Percentiles rank a stretch among this genome's conserved stretches.
phyloP scores from a whole-genome alignment of 2,797 vertebrate species.

The Hemibagrus guttatus region DNA sequence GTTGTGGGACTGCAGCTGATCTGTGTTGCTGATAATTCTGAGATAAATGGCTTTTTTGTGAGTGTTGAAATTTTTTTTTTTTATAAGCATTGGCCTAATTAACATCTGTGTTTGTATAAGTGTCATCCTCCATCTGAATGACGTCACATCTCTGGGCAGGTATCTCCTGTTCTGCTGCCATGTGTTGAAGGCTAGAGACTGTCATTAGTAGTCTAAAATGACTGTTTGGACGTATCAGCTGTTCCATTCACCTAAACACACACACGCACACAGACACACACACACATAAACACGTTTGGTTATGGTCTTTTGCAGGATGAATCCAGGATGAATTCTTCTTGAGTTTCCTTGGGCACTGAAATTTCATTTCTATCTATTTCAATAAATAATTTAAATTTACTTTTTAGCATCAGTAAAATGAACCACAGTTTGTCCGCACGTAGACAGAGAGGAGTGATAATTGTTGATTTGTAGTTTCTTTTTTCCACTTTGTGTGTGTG shows the following conservation, averaged over 20 bases:
- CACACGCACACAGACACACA: conserved; percentile 8
- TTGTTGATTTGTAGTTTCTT: background rate
- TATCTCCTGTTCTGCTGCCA: conserved; percentile 24
- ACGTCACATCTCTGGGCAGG: conserved; percentile 28
- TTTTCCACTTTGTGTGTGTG: conserved; percentile 14
- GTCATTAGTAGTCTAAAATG: conserved; percentile 55
- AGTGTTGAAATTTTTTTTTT: background rate
- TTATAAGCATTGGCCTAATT: background rate
- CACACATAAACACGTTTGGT: background rate
- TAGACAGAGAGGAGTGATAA: no score
- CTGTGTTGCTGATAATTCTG: background rate
- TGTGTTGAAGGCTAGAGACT: conserved; percentile 28
- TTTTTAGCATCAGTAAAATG: background rate
- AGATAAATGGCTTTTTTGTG: conserved; percentile 13
- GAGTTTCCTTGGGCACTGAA: background rate
- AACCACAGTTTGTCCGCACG: no score
- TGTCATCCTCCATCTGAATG: conserved; percentile 17
- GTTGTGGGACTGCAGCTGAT: background rate
- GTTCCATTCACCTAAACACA: conserved; percentile 30
- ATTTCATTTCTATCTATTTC: background rate
- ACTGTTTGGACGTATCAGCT: conserved; percentile 45
- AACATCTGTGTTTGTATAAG: conserved; percentile 39
- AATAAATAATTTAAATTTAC: background rate
- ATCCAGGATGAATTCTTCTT: background rate
- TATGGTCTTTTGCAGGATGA: background rate